Evolutionary conservation across 2,888 invertebrate species (phyloP).

Genomic region (Operophtera brumata): DNA sequence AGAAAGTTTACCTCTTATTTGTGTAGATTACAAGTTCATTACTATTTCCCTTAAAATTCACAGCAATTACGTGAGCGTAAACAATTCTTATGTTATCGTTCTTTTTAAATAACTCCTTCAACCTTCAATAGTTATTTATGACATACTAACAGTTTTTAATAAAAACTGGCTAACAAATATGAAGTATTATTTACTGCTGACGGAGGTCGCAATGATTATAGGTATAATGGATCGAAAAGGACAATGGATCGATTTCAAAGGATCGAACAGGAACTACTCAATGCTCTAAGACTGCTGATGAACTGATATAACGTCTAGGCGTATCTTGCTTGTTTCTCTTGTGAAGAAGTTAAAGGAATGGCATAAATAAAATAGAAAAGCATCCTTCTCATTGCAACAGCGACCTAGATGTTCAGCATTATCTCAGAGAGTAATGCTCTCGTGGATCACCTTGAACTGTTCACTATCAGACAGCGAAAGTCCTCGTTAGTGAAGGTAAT

Average conservation of each 20-base stretch:
- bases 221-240: too few species aligned
- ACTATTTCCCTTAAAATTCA: conserved; percentile 6
- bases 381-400: conserved; percentile 33
- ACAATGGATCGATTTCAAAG: too few species aligned
- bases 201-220: too few species aligned
- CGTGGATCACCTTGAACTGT: conserved; percentile 69
- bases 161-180: too few species aligned
- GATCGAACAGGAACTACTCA: too few species aligned
- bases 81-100: conserved; percentile 16
- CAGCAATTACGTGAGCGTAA: conserved; percentile 16
- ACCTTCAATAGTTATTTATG: background rate
- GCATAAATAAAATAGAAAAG: too few species aligned
- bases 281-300: too few species aligned
- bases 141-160: background rate
- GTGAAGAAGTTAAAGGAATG: too few species aligned
- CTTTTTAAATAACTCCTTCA: background rate
- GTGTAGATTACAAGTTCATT: conserved; percentile 5
- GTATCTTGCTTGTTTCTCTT: too few species aligned
- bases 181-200: too few species aligned
- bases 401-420: conserved; percentile 45
- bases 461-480: conserved; percentile 71
- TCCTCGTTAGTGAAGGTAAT: conserved; percentile 70
- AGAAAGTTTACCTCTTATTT: too few species aligned
- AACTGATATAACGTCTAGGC: too few species aligned
- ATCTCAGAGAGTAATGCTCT: conserved; percentile 53